Evolutionary conservation across 2,797 vertebrate genomes (phyloP).

Genomic region (Otolemur crassicaudatus): DNA sequence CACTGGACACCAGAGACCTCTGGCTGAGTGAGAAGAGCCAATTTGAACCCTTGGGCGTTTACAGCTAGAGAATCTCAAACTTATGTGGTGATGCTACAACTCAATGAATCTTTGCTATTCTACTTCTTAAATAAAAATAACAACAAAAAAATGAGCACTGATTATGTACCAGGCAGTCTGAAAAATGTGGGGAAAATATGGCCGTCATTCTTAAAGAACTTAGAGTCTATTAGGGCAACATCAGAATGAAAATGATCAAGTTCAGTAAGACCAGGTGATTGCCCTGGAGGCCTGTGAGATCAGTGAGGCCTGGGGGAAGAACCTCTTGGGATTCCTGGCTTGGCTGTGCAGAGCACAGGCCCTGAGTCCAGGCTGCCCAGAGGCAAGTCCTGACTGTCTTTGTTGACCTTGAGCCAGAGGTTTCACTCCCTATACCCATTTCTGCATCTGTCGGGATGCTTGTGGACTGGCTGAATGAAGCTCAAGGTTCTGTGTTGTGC

Average conservation of each 20-base stretch:
- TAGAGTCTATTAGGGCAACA: neutral
- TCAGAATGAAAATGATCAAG: neutral
- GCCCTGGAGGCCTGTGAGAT: neutral
- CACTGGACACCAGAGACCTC: neutral
- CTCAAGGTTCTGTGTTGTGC: too few species aligned
- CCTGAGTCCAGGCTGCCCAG: neutral
- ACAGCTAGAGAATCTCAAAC: neutral
- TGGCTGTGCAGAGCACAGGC: neutral
- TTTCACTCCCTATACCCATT: neutral
- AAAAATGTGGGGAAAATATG: neutral
- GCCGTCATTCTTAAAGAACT: neutral
- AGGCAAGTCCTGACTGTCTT: neutral
- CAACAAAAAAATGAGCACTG: neutral
- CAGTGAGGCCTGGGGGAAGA: neutral
- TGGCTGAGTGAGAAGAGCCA: neutral
- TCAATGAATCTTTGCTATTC: neutral
- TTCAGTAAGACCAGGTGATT: neutral
- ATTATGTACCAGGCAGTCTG: neutral
- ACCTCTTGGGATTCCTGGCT: too few species aligned
- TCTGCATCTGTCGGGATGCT: neutral
- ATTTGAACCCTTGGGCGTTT: neutral
- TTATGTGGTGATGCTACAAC: neutral
- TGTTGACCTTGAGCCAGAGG: neutral
- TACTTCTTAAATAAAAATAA: neutral
- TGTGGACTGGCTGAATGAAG: too few species aligned